Conservation (phyloP, 2,888 invertebrate species). For the Heteromurus nitidus region DNA sequence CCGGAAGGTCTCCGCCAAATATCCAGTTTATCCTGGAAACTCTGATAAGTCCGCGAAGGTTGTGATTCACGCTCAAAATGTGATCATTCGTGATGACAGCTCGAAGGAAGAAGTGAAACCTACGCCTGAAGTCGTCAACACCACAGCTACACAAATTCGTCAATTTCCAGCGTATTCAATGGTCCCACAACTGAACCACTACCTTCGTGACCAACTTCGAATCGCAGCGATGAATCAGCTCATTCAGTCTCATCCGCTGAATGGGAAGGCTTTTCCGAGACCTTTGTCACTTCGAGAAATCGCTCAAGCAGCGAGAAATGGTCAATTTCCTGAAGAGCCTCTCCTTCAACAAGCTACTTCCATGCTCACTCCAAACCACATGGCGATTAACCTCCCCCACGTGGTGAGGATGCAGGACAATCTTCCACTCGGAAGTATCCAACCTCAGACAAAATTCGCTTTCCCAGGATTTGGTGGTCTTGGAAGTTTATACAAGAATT, state of each 20-base stretch:
- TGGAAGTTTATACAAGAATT: background rate
- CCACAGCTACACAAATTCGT: background rate
- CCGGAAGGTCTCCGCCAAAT: constrained; percentile 1
- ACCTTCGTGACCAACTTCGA: constrained; percentile 38
- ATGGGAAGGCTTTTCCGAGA: constrained; percentile 30
- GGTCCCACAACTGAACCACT: constrained; percentile 37
- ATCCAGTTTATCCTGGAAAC: constrained; percentile 37
- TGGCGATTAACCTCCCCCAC: constrained; percentile 33
- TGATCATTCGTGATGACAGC: constrained; percentile 26
- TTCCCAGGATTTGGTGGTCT: constrained; percentile 10
- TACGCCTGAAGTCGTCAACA: background rate
- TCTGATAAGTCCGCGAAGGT: constrained; percentile 11
- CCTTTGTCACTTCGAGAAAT: constrained; percentile 33
- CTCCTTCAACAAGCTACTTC: constrained; percentile 1
- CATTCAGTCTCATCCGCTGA: constrained; percentile 29
- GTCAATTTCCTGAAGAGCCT: constrained; percentile 32
- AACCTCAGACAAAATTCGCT: constrained; percentile 1
- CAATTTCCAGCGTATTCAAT: constrained; percentile 39
- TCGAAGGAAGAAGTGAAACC: background rate
- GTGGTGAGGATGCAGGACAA: constrained; percentile 22
- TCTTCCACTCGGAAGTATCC: background rate
- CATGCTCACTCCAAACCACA: background rate
- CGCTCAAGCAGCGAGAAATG: constrained; percentile 53
- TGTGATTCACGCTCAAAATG: constrained; percentile 54
- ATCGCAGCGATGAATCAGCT: constrained; percentile 30